Evolutionary conservation across 1,140 invertebrate species (phyloP).

Genomic region (Pygmarrhopalites habei): DNA sequence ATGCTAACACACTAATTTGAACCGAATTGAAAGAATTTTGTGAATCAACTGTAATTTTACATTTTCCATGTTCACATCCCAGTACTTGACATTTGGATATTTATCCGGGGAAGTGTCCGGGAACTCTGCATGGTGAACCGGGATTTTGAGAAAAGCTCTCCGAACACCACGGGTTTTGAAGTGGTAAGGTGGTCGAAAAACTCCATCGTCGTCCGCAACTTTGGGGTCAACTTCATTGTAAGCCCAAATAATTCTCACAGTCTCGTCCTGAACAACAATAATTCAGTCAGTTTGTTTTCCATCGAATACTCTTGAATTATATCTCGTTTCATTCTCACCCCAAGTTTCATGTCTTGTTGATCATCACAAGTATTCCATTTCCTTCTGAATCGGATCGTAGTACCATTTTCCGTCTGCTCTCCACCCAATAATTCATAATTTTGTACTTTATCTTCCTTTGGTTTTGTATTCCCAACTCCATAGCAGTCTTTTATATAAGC

Average conservation of each 20-base stretch:
- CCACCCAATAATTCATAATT: conserved; percentile 63
- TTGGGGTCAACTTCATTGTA: conserved; percentile 58
- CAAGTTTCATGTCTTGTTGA: no score
- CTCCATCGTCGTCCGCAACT: conserved; percentile 40
- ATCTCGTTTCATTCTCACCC: conserved; percentile 40
- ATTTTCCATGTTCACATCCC: no score
- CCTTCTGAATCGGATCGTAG: conserved; percentile 63
- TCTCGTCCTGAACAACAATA: conserved; percentile 62
- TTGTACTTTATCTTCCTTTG: conserved; percentile 64
- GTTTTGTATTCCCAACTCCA: conserved; percentile 56
- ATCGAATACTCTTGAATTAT: not conserved
- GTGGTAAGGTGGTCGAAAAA: conserved; percentile 46
- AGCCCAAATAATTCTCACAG: conserved; percentile 67
- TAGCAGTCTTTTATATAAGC: conserved; percentile 76
- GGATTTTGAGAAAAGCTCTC: no score
- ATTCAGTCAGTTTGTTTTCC: not conserved
- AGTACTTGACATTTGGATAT: no score
- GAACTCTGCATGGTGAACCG: no score
- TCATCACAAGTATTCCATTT: conserved; percentile 71
- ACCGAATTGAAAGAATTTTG: no score
- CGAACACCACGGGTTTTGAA: conserved; percentile 49
- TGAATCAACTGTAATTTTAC: no score
- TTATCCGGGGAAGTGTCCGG: no score
- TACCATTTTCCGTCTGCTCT: conserved; percentile 68
- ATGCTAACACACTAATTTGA: no score